Percentiles rank a stretch among this genome's conserved stretches.
These are phyloP conservation scores for Drosophila arizonae DNA, from an alignment of 1,140 invertebrate species.

Conservation along the genomic window DNA sequence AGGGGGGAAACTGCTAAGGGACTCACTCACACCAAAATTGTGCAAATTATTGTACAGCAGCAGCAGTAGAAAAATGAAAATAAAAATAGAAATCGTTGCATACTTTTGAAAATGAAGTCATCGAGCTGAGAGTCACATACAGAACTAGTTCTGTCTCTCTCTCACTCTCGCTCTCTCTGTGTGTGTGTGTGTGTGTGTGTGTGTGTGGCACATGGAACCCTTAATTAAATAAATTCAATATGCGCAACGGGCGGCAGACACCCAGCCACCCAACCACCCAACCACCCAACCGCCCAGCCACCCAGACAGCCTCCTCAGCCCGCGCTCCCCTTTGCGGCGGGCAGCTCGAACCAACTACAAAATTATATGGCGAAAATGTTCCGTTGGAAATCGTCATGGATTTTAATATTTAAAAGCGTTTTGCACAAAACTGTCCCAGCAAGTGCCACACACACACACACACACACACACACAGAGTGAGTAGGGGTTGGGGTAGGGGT, in stretches of 20 bases:
- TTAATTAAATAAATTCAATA: constrained; percentile 82
- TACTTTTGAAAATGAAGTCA: constrained; percentile 77
- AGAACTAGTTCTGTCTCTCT: neutral
- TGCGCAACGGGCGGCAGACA: constrained; percentile 72
- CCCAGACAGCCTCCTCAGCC: constrained; percentile 16
- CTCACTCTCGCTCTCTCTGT: neutral
- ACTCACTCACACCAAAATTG: constrained; percentile 13
- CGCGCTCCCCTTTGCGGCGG: constrained; percentile 1
- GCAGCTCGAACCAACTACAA: constrained; percentile 49
- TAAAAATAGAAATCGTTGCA: constrained; percentile 54
- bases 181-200: constrained; percentile 42
- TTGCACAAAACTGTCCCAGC: constrained; percentile 73
- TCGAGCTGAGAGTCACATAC: constrained; percentile 48
- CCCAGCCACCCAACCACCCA: constrained; percentile 12
- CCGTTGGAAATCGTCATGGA: constrained; percentile 79
- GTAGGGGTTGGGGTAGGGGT: neutral
- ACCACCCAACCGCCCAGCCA: neutral
- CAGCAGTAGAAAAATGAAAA: constrained; percentile 31
- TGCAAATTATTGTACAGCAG: constrained; percentile 74
- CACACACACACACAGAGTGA: neutral
- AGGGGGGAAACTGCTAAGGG: neutral
- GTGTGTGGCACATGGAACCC: constrained; percentile 69
- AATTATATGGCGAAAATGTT: constrained; percentile 75
- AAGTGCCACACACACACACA: neutral
- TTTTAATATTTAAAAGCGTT: constrained; percentile 82